Conservation (phyloP, 2,888 invertebrate species). For the Chrysina gloriosa region DNA sequence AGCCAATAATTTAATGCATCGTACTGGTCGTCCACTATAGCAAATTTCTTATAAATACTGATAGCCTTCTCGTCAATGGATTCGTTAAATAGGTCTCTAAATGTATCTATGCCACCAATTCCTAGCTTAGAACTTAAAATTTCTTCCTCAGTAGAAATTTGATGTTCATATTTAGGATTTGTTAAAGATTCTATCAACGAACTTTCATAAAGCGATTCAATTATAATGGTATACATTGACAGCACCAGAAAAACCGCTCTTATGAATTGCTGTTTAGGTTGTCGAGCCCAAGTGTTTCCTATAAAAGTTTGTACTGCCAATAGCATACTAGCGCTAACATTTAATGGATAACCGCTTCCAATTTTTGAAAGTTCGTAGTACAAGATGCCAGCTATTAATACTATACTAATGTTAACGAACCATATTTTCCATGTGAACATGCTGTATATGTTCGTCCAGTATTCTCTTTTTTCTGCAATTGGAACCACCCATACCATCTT, state of each 20-base stretch:
- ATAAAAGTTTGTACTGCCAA: slow-evolving; percentile 61
- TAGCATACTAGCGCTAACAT: slow-evolving; percentile 37
- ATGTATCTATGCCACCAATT: slow-evolving; percentile 64
- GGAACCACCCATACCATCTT: slow-evolving; percentile 72
- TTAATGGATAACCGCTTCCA: neutral
- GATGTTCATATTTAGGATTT: slow-evolving; percentile 68
- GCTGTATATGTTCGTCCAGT: slow-evolving; percentile 68
- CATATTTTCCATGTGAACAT: slow-evolving; percentile 68
- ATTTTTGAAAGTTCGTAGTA: slow-evolving; percentile 9
- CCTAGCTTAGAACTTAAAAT: slow-evolving; percentile 66
- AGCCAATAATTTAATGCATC: slow-evolving; percentile 50
- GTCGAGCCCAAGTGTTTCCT: slow-evolving; percentile 66
- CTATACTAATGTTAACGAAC: slow-evolving; percentile 61
- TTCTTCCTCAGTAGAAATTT: slow-evolving; percentile 68
- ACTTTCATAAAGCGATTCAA: slow-evolving; percentile 70
- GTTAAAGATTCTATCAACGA: slow-evolving; percentile 70
- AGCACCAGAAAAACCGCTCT: slow-evolving; percentile 69
- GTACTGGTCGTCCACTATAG: slow-evolving; percentile 44
- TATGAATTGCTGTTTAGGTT: slow-evolving; percentile 66
- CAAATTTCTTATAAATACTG: slow-evolving; percentile 48
- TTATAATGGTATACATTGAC: slow-evolving; percentile 68
- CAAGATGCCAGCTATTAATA: neutral
- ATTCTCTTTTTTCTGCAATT: slow-evolving; percentile 65
- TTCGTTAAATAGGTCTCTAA: slow-evolving; percentile 61
- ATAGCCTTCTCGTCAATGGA: slow-evolving; percentile 39